These are phyloP conservation scores for Seriola aureovittata DNA, from an alignment of 2,113 vertebrate species.

Conservation along the genomic window DNA sequence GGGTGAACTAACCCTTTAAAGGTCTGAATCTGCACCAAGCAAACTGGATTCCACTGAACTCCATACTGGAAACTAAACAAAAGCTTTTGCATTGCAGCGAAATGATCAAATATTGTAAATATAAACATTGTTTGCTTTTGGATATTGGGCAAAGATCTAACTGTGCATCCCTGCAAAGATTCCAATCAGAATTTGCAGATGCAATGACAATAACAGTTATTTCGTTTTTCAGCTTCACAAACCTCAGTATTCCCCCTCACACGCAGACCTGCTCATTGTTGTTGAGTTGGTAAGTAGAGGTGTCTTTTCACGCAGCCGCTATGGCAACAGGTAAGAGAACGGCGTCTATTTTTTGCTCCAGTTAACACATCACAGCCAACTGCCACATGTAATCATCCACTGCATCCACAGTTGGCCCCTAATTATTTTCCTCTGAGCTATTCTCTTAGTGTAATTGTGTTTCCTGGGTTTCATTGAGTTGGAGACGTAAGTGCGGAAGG, in stretches of 20 bases:
- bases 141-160: not conserved
- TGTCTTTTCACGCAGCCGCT: not conserved
- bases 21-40: not conserved
- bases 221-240: not conserved
- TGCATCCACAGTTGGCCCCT: constrained; percentile 3
- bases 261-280: not conserved
- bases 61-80: too few relatives aligned
- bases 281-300: not conserved
- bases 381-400: constrained; percentile 2
- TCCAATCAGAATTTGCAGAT: not conserved
- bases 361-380: not conserved
- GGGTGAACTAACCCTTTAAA: not conserved
- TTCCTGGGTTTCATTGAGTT: constrained; percentile 48
- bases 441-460: constrained; percentile 7
- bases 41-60: too few relatives aligned
- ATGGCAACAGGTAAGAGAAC: constrained; percentile 32
- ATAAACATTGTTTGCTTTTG: not conserved
- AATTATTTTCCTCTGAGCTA: constrained; percentile 12
- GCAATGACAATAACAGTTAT: not conserved
- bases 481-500: constrained; percentile 1
- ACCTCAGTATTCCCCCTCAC: not conserved
- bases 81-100: not conserved
- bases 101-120: not conserved
- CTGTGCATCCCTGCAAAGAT: not conserved
- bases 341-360: constrained; percentile 30